Conservation (phyloP, 2,113 vertebrate species). For the Vicugna pacos region DNA sequence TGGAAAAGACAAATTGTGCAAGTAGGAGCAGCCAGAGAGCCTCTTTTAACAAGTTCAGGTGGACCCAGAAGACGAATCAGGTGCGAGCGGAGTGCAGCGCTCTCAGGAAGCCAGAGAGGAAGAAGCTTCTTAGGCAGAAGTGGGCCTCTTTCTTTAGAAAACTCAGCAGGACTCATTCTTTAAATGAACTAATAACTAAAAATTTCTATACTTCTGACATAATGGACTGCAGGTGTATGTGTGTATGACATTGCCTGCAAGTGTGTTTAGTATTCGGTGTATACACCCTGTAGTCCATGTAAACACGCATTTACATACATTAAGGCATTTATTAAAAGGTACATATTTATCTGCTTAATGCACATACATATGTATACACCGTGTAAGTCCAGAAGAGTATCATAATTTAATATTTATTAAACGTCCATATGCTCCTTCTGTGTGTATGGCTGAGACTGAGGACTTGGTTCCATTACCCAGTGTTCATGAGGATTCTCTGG, state of each 20-base stretch:
- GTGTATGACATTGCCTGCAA: background rate
- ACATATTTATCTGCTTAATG: background rate
- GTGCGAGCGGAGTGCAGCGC: background rate
- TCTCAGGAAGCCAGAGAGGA: background rate
- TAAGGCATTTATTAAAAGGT: background rate
- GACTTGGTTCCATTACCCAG: background rate
- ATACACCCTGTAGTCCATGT: background rate
- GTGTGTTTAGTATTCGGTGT: background rate
- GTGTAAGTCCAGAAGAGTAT: background rate
- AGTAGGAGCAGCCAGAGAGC: background rate
- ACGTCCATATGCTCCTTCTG: background rate
- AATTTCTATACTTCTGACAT: background rate
- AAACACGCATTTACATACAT: background rate
- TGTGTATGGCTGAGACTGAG: background rate
- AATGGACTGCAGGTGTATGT: background rate
- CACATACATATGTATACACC: background rate
- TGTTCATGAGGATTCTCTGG: background rate
- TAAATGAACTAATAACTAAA: conserved; percentile 2
- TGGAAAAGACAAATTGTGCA: background rate
- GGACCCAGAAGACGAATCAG: background rate
- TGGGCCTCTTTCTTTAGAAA: conserved; percentile 24
- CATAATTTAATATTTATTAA: background rate
- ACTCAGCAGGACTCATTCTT: background rate
- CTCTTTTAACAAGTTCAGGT: background rate
- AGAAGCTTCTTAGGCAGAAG: background rate